Evolutionary conservation across 2,113 vertebrate species (phyloP).

Genomic region (Vulpes lagopus): DNA sequence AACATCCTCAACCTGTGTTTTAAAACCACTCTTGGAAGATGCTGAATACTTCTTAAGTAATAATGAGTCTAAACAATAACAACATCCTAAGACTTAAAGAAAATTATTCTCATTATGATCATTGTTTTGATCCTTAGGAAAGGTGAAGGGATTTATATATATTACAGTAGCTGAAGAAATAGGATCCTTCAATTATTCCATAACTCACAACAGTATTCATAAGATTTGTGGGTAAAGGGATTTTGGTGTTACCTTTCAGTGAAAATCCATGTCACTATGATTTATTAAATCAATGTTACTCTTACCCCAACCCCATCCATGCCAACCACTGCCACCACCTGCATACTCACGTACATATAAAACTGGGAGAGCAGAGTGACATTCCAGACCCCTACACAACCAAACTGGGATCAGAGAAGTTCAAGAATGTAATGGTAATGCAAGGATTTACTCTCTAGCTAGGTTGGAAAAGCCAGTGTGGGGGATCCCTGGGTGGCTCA

Average conservation of each 20-base stretch:
- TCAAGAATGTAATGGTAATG: not conserved
- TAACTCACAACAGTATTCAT: not conserved
- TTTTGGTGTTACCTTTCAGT: not conserved
- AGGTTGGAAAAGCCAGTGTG: not conserved
- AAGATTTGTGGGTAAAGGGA: not conserved
- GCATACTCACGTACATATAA: not conserved
- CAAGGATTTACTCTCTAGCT: not conserved
- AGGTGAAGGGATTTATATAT: not conserved
- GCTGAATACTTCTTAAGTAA: not conserved
- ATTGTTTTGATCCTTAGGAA: constrained; percentile 24
- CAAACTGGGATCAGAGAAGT: not conserved
- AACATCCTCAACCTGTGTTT: not conserved
- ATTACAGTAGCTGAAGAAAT: not conserved
- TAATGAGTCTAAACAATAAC: not conserved
- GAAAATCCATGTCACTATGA: not conserved
- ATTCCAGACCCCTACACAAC: not conserved
- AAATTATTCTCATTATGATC: not conserved
- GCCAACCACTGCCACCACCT: not conserved
- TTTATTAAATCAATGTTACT: not conserved
- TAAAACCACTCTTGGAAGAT: not conserved
- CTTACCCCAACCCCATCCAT: not conserved
- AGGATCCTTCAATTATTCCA: not conserved
- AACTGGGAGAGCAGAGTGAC: not conserved
- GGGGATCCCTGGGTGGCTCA: no score
- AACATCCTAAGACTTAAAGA: not conserved